Percentiles rank a stretch among this genome's conserved stretches.
These are phyloP conservation scores for Acestrorhynchus altus DNA, from an alignment of 2,797 vertebrate species.

Conservation along the genomic window DNA sequence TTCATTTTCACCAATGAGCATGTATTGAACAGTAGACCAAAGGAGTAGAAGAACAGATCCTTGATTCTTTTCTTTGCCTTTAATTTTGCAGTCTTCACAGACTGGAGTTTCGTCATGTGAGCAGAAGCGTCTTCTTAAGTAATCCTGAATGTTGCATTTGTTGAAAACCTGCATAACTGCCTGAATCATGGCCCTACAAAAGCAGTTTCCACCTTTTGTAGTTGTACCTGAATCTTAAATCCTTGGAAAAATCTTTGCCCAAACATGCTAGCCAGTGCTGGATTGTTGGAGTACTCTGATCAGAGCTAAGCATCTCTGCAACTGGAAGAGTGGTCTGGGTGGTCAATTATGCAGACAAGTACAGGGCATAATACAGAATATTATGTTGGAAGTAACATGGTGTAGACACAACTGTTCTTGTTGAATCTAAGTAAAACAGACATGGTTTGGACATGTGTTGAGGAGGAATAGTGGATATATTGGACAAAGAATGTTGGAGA, in stretches of 20 bases:
- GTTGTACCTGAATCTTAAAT: neutral
- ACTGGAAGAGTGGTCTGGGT: slow-evolving; percentile 2
- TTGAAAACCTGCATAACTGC: neutral
- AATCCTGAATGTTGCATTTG: neutral
- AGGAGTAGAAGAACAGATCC: too few relatives aligned
- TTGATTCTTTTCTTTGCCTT: too few relatives aligned
- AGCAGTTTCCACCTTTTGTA: neutral
- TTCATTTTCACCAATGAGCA: too few relatives aligned
- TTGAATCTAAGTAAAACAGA: neutral
- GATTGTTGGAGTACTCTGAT: slow-evolving; percentile 7
- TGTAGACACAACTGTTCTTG: slow-evolving; percentile 1
- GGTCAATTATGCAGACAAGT: neutral
- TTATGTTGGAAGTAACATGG: neutral
- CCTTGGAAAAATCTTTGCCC: neutral
- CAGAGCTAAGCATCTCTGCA: slow-evolving; percentile 7
- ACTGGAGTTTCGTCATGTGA: too few relatives aligned
- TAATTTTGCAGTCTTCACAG: too few relatives aligned
- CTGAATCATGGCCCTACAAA: neutral
- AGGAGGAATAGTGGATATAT: too few relatives aligned
- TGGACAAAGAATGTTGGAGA: too few relatives aligned
- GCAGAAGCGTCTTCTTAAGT: too few relatives aligned
- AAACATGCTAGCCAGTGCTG: slow-evolving; percentile 9
- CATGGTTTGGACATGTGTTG: too few relatives aligned
- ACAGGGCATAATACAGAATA: slow-evolving; percentile 3
- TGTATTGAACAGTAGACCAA: too few relatives aligned